Percentiles rank a stretch among this genome's conserved stretches.
Conservation (phyloP, 2,797 vertebrate species). For the Falco cherrug region DNA sequence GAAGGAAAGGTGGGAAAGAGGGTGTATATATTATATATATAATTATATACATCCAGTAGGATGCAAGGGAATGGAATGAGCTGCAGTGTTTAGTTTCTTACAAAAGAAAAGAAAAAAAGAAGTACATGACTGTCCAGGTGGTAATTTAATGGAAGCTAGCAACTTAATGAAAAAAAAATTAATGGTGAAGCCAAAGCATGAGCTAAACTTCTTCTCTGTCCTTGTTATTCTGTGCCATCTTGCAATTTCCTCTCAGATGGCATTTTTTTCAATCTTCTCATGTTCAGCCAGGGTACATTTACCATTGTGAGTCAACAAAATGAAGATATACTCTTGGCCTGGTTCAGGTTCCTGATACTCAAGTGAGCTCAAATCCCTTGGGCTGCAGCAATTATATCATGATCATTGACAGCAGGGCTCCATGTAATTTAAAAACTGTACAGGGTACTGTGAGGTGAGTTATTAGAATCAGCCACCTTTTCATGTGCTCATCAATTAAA, state of each 20-base stretch:
- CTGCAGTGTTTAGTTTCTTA: background rate
- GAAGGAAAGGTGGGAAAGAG: background rate
- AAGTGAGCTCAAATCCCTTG: background rate
- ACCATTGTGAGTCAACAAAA: background rate
- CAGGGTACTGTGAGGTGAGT: background rate
- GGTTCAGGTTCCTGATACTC: background rate
- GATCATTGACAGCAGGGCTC: background rate
- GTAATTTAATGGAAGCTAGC: background rate
- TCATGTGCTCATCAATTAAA: background rate
- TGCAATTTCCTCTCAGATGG: background rate
- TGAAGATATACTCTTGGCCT: background rate
- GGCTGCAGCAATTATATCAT: background rate
- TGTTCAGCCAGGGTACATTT: background rate
- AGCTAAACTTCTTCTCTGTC: background rate
- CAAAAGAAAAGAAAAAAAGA: background rate
- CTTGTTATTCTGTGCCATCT: background rate
- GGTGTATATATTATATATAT: too few relatives aligned
- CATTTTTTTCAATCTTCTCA: background rate
- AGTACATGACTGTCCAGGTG: background rate
- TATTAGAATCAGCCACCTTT: background rate
- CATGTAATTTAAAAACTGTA: background rate
- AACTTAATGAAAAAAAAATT: background rate
- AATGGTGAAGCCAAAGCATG: background rate
- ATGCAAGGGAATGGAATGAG: background rate
- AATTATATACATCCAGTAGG: background rate